Evolutionary conservation across 2,888 invertebrate genomes (phyloP).

Genomic region (Xestia rhomboidea): DNA sequence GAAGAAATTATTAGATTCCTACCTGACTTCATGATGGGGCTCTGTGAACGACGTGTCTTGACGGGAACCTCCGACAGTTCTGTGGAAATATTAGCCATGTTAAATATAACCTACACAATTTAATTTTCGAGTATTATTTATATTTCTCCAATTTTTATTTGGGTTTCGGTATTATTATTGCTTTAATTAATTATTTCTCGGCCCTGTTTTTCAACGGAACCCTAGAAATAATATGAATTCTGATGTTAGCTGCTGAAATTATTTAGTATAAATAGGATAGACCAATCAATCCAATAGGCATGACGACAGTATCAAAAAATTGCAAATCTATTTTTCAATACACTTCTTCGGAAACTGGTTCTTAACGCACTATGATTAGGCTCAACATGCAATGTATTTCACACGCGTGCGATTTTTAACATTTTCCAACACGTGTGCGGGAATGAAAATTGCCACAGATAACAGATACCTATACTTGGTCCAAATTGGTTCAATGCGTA

Average conservation of each 20-base stretch:
- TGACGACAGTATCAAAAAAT: no score
- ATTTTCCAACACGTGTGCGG: no score
- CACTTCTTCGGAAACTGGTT: no score
- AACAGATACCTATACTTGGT: no score
- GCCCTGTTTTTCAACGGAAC: neutral
- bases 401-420: no score
- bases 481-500: no score
- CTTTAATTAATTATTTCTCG: neutral
- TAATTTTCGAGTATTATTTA: neutral
- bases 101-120: slow-evolving; percentile 9
- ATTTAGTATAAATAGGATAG: slow-evolving; percentile 3
- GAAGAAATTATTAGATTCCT: slow-evolving; percentile 33
- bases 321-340: no score
- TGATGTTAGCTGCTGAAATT: neutral
- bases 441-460: no score
- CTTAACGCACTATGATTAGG: no score
- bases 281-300: neutral
- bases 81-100: slow-evolving; percentile 70
- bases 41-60: slow-evolving; percentile 68
- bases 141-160: no score
- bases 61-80: slow-evolving; percentile 73
- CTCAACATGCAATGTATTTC: no score
- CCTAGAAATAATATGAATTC: neutral
- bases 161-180: neutral
- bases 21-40: slow-evolving; percentile 63